Base-by-base conservation (phyloP, 2,888 invertebrate genomes). In the Morpho helenor region DNA sequence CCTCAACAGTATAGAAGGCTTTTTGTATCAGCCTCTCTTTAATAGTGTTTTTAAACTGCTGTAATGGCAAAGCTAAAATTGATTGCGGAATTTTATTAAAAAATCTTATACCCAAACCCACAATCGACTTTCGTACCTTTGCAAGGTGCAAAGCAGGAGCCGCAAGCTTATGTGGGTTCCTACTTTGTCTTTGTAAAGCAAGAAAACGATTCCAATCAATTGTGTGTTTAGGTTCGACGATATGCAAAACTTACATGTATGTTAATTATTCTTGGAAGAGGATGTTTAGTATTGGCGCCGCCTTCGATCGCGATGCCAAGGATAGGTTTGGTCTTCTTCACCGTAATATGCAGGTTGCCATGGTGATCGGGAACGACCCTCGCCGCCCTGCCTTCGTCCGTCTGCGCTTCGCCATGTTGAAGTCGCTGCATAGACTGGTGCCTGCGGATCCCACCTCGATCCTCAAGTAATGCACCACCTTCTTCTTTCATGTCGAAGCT, bases 271-370 rank as follows among this genome's bases (percentile, higher is more conserved):
- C 98, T 93, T 56, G 98, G 98, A 75, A 98, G 92, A 57, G 97
- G 96, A 87, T 98, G 98, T 78, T 96, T 96, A 49, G 98, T 98
- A 85, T 99, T 98, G 73, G 97, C 96, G 64, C 99, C 99, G 63
- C 99, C 99, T 91, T 98, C 98, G 75, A 99, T 98, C 65, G 98
- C 98, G 76, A 99, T 97, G 68, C 99, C 98, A 73, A 99, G 93
- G 75, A 97, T 97, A 52, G 98, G 96, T 87, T 97, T 97, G 57
- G 96, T 96, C 91, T 98, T 98, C 87, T 96, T 96, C 69, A 98
- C 96, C 68, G 95, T 95, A 74, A 98, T 95, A 81, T 96, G 93
- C 74, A 97, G 92, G 87, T 96, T 96, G 69, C 97, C 97, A 86
- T 96, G 96, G 84, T 96, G 95, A 87, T 97, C 97, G 72, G 95